These are phyloP conservation scores for Aspidoscelis tigris DNA, from an alignment of 2,113 vertebrate species.

Conservation along the genomic window DNA sequence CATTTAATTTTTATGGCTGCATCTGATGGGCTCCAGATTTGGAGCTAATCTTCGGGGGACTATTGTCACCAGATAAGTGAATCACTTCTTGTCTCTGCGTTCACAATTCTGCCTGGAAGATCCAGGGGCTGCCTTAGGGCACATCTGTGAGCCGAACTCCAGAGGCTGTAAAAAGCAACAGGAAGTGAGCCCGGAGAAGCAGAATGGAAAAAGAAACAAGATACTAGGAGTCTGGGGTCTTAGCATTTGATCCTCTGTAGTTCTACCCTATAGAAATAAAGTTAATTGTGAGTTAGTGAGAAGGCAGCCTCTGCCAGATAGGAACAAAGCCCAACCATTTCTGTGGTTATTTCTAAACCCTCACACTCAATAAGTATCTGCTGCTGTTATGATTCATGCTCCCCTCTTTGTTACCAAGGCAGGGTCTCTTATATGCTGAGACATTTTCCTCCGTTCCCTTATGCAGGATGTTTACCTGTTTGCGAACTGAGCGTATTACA, in stretches of 20 bases:
- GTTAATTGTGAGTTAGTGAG: neutral
- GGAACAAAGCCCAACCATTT: neutral
- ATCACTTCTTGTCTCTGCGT: neutral
- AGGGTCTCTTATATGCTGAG: neutral
- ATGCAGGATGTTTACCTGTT: neutral
- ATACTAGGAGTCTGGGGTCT: neutral
- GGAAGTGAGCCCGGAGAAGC: neutral
- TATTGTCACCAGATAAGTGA: constrained; percentile 10
- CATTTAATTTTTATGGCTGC: neutral
- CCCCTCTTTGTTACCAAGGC: neutral
- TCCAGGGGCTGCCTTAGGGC: neutral
- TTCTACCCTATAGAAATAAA: neutral
- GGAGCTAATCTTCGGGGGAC: neutral
- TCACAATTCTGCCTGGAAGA: neutral
- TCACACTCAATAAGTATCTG: neutral
- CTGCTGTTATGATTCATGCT: neutral
- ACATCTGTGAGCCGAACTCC: neutral
- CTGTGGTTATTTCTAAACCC: neutral
- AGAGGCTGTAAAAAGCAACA: constrained; percentile 5
- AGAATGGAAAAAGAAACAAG: neutral
- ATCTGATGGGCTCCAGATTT: constrained; percentile 15
- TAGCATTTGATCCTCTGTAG: neutral
- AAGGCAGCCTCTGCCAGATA: neutral
- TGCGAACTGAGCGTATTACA: neutral
- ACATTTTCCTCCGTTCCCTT: neutral